Conservation (phyloP, 1,140 invertebrate species). For the Argopecten irradians region DNA sequence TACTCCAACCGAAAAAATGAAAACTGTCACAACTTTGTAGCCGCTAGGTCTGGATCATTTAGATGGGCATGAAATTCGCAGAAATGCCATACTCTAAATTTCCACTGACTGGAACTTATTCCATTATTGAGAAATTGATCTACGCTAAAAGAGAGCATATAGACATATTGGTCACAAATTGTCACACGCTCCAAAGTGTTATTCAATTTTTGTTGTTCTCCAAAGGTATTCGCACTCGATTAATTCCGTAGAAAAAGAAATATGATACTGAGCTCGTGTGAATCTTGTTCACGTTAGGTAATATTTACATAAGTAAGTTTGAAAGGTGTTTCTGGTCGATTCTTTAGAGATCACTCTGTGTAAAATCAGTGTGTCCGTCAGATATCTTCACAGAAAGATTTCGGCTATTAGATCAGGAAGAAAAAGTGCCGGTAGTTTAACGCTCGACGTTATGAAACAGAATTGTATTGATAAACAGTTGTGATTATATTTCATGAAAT, state of each 20-base stretch:
- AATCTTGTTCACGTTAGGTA: not conserved
- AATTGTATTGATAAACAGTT: constrained; percentile 19
- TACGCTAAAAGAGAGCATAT: no score
- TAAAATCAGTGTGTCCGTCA: not conserved
- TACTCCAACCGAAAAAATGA: not conserved
- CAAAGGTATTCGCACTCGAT: not conserved
- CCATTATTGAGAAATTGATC: not conserved
- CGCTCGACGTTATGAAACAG: constrained; percentile 6
- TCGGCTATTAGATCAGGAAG: not conserved
- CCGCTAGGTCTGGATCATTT: not conserved
- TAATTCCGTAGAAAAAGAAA: no score
- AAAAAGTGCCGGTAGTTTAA: not conserved
- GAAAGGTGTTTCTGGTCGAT: not conserved
- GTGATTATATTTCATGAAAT: not conserved
- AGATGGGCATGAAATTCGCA: not conserved
- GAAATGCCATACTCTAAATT: not conserved
- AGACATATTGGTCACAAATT: no score
- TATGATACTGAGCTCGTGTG: not conserved
- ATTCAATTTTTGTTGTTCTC: not conserved
- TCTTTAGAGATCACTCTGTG: no score
- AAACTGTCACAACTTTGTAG: not conserved
- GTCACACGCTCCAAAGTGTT: not conserved
- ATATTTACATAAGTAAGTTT: constrained; percentile 13
- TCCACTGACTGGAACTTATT: not conserved
- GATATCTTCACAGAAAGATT: not conserved